Percentiles rank a stretch among this genome's conserved stretches.
These are phyloP conservation scores for Tokudaia muenninki DNA, from an alignment of 2,797 vertebrate genomes.

Conservation along the genomic window DNA sequence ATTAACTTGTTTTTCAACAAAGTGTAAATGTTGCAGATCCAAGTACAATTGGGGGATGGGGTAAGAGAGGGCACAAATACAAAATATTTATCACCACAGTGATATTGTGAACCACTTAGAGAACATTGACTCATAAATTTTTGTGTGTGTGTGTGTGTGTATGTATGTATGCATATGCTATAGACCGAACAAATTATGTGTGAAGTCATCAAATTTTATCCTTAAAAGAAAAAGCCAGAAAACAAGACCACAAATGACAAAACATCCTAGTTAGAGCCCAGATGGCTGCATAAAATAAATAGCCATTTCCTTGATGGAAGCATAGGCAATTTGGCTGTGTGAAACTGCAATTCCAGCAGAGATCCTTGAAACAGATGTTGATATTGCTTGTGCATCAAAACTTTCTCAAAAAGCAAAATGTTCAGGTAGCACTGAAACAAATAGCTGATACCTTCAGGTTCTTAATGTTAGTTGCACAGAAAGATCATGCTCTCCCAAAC, in stretches of 20 bases:
- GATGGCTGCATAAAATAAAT: slow-evolving; percentile 92
- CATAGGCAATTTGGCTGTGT: slow-evolving; percentile 90
- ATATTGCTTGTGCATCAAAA: slow-evolving; percentile 90
- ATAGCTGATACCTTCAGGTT: slow-evolving; percentile 78
- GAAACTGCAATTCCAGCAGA: slow-evolving; percentile 90
- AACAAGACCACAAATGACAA: slow-evolving; percentile 89
- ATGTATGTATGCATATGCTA: slow-evolving; percentile 42
- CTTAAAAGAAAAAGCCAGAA: slow-evolving; percentile 84
- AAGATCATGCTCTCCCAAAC: slow-evolving; percentile 18
- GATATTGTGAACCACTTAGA: slow-evolving; percentile 77
- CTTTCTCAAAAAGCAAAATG: slow-evolving; percentile 89
- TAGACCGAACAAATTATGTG: slow-evolving; percentile 84
- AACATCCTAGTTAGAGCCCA: slow-evolving; percentile 90
- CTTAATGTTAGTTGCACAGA: slow-evolving; percentile 70
- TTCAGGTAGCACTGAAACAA: slow-evolving; percentile 87
- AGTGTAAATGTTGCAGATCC: slow-evolving; percentile 79
- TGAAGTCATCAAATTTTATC: slow-evolving; percentile 86
- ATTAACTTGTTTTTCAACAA: slow-evolving; percentile 82
- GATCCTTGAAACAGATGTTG: slow-evolving; percentile 91
- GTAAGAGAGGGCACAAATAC: slow-evolving; percentile 59
- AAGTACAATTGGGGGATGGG: slow-evolving; percentile 72
- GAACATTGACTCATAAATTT: slow-evolving; percentile 81
- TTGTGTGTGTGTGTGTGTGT: slow-evolving; percentile 47
- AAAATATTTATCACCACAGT: slow-evolving; percentile 84
- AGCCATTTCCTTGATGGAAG: slow-evolving; percentile 89